A percentile compares a stretch with the other conserved stretches of the same genome.
These are phyloP conservation scores for Rafetus swinhoei DNA, from an alignment of 2,113 vertebrate species.

Conservation along the genomic window DNA sequence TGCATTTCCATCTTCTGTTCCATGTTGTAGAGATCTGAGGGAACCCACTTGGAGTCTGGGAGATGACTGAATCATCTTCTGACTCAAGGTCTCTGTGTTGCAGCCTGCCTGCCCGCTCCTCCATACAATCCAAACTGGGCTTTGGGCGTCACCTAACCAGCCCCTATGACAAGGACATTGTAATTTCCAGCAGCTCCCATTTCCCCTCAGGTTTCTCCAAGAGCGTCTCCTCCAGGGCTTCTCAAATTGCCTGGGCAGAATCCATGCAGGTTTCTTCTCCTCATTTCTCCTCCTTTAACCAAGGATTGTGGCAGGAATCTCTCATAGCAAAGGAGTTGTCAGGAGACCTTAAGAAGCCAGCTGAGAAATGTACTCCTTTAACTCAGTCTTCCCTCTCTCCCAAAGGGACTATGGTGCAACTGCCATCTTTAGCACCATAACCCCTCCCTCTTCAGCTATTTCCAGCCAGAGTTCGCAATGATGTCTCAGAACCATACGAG, in stretches of 20 bases:
- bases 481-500: neutral
- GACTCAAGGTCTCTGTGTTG: neutral
- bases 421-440: neutral
- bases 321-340: neutral
- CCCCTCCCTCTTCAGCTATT: neutral
- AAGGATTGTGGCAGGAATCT: neutral
- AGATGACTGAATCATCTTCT: no score
- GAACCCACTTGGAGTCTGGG: no score
- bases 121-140: neutral
- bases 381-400: neutral
- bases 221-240: neutral
- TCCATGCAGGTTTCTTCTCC: neutral
- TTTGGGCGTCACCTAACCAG: neutral
- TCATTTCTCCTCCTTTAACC: neutral
- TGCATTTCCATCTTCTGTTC: no score
- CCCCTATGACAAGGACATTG: neutral
- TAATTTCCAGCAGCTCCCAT: neutral
- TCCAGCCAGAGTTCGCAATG: neutral
- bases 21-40: no score
- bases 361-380: neutral
- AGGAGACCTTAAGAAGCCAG: neutral
- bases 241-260: neutral
- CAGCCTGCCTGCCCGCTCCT: neutral
- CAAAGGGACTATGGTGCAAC: neutral
- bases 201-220: neutral